These are phyloP conservation scores for Chloropsis hardwickii DNA, from an alignment of 2,113 vertebrate genomes.

Conservation along the genomic window DNA sequence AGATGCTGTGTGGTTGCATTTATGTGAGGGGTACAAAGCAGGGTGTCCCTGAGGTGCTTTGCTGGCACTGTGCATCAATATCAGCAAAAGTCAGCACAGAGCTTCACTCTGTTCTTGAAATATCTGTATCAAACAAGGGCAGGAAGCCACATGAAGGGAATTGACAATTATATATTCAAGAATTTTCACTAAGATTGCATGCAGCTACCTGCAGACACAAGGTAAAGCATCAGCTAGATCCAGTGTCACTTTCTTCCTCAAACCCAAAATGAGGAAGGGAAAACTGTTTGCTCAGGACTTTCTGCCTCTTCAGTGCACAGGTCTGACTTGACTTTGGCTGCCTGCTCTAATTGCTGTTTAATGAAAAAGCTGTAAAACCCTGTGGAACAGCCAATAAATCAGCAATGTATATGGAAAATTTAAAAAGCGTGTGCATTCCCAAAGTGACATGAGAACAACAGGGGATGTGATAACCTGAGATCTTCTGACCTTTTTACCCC, in stretches of 20 bases:
- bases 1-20: neutral
- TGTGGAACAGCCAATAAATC: neutral
- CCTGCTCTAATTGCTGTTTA: constrained; percentile 25
- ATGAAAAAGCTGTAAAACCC: constrained; percentile 2
- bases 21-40: neutral
- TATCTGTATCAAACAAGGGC: neutral
- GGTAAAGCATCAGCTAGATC: neutral
- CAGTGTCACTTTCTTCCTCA: neutral
- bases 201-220: neutral
- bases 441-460: neutral
- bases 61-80: neutral
- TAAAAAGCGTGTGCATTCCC: accelerated
- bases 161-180: neutral
- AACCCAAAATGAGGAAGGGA: neutral
- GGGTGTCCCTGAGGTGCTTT: neutral
- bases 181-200: neutral
- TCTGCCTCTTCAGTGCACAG: neutral
- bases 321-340: neutral
- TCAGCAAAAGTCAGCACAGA: neutral
- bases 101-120: neutral
- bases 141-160: neutral
- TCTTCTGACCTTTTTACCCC: neutral
- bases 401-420: neutral
- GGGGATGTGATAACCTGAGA: neutral
- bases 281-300: neutral